Conservation (phyloP, 2,113 vertebrate genomes). For the Anhinga rufa region DNA sequence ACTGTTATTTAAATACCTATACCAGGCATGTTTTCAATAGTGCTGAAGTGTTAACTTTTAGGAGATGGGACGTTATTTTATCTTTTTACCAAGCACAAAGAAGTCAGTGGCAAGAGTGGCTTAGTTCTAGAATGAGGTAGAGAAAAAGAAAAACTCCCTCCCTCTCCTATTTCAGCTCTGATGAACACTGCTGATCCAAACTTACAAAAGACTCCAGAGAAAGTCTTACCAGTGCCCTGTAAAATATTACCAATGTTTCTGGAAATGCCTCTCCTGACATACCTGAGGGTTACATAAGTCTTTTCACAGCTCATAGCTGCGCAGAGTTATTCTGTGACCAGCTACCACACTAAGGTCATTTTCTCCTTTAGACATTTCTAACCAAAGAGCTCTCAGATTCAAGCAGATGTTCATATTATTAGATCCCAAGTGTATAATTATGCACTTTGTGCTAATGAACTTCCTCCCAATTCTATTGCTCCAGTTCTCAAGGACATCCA, state of each 20-base stretch:
- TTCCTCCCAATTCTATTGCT: not conserved
- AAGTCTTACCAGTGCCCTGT: not conserved
- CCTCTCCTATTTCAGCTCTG: not conserved
- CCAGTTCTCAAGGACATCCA: conserved; percentile 23
- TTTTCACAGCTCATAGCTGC: not conserved
- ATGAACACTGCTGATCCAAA: not conserved
- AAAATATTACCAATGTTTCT: not conserved
- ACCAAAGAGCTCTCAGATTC: not conserved
- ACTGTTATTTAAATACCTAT: not conserved
- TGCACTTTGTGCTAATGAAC: not conserved
- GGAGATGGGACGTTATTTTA: not conserved
- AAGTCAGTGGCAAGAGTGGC: not conserved
- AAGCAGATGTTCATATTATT: conserved; percentile 32
- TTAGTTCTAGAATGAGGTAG: not conserved
- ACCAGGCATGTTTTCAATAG: not conserved
- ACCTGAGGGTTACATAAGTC: not conserved
- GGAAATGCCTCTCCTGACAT: not conserved
- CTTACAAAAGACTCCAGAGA: not conserved
- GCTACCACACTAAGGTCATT: not conserved
- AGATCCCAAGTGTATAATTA: conserved; percentile 16
- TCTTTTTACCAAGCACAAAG: not conserved
- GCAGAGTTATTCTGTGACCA: not conserved
- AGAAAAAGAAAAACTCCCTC: not conserved
- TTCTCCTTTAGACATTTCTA: not conserved
- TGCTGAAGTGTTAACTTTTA: not conserved